Base-by-base conservation (phyloP, 2,113 vertebrate genomes). In the Patagioenas fasciata region DNA sequence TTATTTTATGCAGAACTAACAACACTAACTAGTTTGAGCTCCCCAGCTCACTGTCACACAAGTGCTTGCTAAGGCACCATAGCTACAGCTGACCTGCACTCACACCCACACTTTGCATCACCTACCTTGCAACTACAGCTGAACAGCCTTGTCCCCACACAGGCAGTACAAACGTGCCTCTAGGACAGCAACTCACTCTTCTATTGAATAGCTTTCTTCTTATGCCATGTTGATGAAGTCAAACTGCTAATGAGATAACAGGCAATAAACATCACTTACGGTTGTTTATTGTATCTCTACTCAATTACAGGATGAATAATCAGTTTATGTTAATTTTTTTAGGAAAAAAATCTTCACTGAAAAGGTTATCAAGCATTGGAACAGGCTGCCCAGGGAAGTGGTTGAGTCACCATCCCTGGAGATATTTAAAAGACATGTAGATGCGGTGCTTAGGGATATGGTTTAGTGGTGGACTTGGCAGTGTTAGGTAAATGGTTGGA, bases 71-170 rank as follows among this genome's bases (percentile, higher is more conserved):
- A 57, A 67, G 15, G 28, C 36, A 65, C 15, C 2, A 0, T 13
- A 38, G 5, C 29, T 34, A 5, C 36, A 80, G 24, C 58, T 73
- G 54, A 60, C 11, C 50, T 64, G 31, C 11, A 60, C 28, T 20
- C 60, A 48, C 26, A 50, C 42, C 15, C 42, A 42, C 42, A 42
- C 42, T 16, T 42, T 42, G 42, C 42, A 42, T 16, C 15, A 42
- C 10, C 65, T 29, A 4, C 20, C 5, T n/a, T 57, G 31, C 17
- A 36, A 20, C 17, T 51, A 13, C 13, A 15, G 13, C 3, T 5
- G 4, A 69, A 44, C 21, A n/a, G 18, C 0, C 2, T 10, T n/a
- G 17, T 16, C 60, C 25, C 1, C 0, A 29, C 36, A 31, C 3
- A 5, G 10, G 7, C 18, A 19, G 23, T 1, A 11, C 16, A 32